Evolutionary conservation across 2,797 vertebrate species (phyloP).

Genomic region (Muscicapa comitata): DNA sequence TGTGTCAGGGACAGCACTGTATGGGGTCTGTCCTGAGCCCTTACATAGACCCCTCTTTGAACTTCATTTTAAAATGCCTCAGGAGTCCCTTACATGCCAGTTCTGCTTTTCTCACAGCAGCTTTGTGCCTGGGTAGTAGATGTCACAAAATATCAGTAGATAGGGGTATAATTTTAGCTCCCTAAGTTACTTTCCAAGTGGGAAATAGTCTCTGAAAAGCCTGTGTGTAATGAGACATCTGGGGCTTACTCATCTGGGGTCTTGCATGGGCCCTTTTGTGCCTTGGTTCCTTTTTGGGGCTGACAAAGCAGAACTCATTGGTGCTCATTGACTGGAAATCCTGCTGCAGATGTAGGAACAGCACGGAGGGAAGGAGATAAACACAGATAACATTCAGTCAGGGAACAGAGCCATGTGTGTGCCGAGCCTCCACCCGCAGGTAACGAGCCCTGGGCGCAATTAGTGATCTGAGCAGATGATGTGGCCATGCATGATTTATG

Average conservation of each 20-base stretch:
- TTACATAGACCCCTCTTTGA: neutral
- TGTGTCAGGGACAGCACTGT: neutral
- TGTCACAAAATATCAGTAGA: neutral
- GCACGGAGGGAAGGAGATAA: neutral
- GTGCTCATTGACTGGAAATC: neutral
- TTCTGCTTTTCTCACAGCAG: neutral
- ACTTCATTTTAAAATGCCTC: neutral
- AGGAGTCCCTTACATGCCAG: neutral
- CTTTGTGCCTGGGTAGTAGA: neutral
- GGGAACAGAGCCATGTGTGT: neutral
- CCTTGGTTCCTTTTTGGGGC: neutral
- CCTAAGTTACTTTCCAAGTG: neutral
- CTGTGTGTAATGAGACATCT: neutral
- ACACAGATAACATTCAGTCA: neutral
- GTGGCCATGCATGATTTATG: constrained; percentile 62
- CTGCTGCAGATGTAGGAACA: neutral
- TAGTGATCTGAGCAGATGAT: constrained; percentile 9
- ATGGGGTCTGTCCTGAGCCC: neutral
- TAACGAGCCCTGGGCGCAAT: constrained; percentile 14
- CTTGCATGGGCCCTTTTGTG: neutral
- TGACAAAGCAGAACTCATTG: neutral
- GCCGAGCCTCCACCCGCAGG: neutral
- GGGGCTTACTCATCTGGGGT: constrained; percentile 22
- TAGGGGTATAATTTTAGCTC: constrained; percentile 26
- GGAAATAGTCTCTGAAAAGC: constrained; percentile 15